Conservation (phyloP, 2,888 invertebrate species). For the Reticulitermes lucifugus region DNA sequence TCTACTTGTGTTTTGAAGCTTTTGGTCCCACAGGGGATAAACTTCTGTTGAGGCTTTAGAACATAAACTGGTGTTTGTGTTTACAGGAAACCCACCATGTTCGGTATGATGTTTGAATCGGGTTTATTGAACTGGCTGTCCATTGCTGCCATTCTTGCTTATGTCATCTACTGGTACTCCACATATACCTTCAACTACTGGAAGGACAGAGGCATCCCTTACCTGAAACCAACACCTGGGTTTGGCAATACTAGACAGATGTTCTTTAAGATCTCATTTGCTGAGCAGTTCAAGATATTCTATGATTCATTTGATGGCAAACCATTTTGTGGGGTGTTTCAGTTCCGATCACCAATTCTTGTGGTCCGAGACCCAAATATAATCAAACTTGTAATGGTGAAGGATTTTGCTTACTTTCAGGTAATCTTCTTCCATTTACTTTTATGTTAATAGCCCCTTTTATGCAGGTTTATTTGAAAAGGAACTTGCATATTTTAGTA, state of each 20-base stretch:
- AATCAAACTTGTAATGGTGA: constrained; percentile 46
- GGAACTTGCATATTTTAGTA: too few relatives aligned
- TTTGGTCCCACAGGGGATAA: too few relatives aligned
- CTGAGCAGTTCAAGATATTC: constrained; percentile 56
- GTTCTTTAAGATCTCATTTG: constrained; percentile 39
- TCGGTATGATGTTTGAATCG: background rate
- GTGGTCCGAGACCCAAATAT: constrained; percentile 45
- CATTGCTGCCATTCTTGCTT: background rate
- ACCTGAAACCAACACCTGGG: constrained; percentile 44
- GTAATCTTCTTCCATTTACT: background rate
- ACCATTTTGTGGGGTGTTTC: constrained; percentile 43
- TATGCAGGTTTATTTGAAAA: too few relatives aligned
- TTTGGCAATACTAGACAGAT: constrained; percentile 48
- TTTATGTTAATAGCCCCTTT: background rate
- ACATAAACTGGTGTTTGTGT: background rate
- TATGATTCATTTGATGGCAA: constrained; percentile 59
- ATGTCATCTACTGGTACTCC: constrained; percentile 6
- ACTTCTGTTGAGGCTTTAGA: too few relatives aligned
- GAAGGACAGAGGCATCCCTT: constrained; percentile 49
- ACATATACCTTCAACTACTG: constrained; percentile 43
- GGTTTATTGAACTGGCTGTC: background rate
- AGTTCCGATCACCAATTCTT: constrained; percentile 44
- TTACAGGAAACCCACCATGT: background rate
- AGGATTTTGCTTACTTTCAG: constrained; percentile 50
- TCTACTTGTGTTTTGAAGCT: too few relatives aligned